Evolutionary conservation across 2,888 invertebrate genomes (phyloP), one percentile per base, ranked within the genome.

Genomic region (Dicyrtoma fusca): DNA sequence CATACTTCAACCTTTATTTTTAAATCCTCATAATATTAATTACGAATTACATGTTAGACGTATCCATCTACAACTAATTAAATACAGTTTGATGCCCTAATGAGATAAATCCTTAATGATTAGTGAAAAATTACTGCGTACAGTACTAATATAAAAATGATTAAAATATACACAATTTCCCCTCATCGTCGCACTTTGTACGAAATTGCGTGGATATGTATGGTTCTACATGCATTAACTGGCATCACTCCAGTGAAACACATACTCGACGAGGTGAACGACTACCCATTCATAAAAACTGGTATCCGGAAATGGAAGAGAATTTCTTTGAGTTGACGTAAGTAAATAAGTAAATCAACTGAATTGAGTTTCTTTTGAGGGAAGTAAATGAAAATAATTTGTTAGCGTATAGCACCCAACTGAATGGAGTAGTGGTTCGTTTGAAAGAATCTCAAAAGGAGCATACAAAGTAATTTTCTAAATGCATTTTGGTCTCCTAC

Each of bases 311-410:
- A 57, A 57, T 13, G 26, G 25, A 23, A 3, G 55, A 26, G 21
- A 10, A 57, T 6, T 34, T 6, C 59, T 14, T 59, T 17, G 34
- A 34, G 11, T 59, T 34, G 34, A 59, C 26, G 34, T 11, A 17
- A 61, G 61, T 61, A 61, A 61, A 61, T 61, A 61, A 61, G 61
- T 34, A 61, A 61, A 53, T 5, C 55, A 42, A 51, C 34, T 66
- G 66, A 66, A 55, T 66, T 66, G 53, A 66, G 66, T 53, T 53
- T 42, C 53, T 21, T 65, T 66, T 66, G 66, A 66, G 66, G 55
- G 14, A 34, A 55, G 55, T 66, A 61, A 66, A 66, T 66, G 66
- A 66, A 66, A 66, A 66, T 66, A 66, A 66, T 66, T 66, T 66
- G 66, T 66, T 66, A 66, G 23, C 66, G 66, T 66, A 66, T 66